Base-by-base conservation (phyloP, 2,113 vertebrate species). In the Cyphomyrus discorhynchus region DNA sequence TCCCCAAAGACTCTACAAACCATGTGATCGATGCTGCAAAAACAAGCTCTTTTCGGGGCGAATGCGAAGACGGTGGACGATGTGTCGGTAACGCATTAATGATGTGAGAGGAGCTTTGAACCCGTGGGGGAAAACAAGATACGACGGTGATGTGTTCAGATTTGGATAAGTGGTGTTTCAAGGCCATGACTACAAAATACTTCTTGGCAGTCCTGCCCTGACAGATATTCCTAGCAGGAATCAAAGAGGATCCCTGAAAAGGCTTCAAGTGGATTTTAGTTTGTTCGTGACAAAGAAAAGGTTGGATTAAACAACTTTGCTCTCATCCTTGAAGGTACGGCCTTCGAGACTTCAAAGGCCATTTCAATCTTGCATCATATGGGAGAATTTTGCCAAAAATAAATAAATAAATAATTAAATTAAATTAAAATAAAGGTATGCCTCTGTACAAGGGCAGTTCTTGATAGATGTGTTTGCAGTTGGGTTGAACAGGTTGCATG, bases 91-190 rank as follows among this genome's bases (percentile, higher is more conserved):
- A 56, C 45, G 85, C 87, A 88, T 47, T 90, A 49, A 66, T 87
- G 86, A 31, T 88, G 74, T 46, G 86, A 80, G 86, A 53, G 62
- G 15, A 86, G 47, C 85, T 88, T 13, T 86, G 80, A 21, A 84
- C 19, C 82, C 17, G 9, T 24, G 27, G 89, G 47, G 58, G 92
- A 84, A 89, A 89, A 52, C 21, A 74, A 91, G 87, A 31, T 21
- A 89, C 39, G 53, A 39, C 15, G 17, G 19, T 9, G 42, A 93
- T 90, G 92, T 92, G 39, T 47, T n/a, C 82, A 84, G 82, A 62
- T 66, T 11, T 19, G 42, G 58, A 47, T 88, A 66, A 70, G 58
- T 39, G 56, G 15, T 10, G 87, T 70, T 89, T 89, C 42, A 47
- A 47, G 21, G 35, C 27, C 11, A 39, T 82, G 58, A 31, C 31